These are phyloP conservation scores for Ectropis crepuscularia DNA, from an alignment of 2,888 invertebrate genomes.

Conservation along the genomic window DNA sequence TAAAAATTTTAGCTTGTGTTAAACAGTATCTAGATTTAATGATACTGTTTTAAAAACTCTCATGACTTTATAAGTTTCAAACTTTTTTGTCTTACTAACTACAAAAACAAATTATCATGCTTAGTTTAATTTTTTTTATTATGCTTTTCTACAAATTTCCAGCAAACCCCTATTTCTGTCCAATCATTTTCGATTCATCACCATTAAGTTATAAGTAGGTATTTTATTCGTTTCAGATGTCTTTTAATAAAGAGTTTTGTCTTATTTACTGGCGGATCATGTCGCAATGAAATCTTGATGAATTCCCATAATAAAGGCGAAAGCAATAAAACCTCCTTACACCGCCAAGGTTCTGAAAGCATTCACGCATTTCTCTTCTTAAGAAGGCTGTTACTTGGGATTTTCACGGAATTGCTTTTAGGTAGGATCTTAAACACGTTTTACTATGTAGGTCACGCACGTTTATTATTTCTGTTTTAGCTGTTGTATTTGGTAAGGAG, in stretches of 20 bases:
- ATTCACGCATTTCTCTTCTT: conserved; percentile 24
- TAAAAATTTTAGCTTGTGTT: too few species aligned
- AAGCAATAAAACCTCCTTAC: conserved; percentile 26
- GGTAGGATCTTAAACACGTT: conserved; percentile 14
- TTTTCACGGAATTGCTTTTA: conserved; percentile 27
- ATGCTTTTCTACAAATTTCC: not conserved
- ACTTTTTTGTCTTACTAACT: conserved; percentile 5
- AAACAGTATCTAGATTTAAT: conserved; percentile 1
- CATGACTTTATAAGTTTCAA: not conserved
- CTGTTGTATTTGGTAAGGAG: conserved; percentile 1
- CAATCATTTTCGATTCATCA: conserved; percentile 6
- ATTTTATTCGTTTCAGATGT: too few species aligned
- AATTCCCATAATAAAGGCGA: conserved; percentile 18
- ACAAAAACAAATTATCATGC: conserved; percentile 26
- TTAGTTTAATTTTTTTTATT: conserved; percentile 26
- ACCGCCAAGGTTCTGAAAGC: conserved; percentile 25
- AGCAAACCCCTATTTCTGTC: conserved; percentile 1
- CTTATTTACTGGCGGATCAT: conserved; percentile 6
- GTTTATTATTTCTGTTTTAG: conserved; percentile 9
- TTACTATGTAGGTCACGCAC: conserved; percentile 19
- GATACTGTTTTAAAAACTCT: not conserved
- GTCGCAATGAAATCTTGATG: conserved; percentile 15
- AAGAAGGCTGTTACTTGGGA: conserved; percentile 18
- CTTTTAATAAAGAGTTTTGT: too few species aligned
- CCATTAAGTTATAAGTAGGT: too few species aligned